Percentiles rank a stretch among this genome's conserved stretches.
Evolutionary conservation across 2,113 vertebrate genomes (phyloP).

Genomic region (Marmota flaviventris): DNA sequence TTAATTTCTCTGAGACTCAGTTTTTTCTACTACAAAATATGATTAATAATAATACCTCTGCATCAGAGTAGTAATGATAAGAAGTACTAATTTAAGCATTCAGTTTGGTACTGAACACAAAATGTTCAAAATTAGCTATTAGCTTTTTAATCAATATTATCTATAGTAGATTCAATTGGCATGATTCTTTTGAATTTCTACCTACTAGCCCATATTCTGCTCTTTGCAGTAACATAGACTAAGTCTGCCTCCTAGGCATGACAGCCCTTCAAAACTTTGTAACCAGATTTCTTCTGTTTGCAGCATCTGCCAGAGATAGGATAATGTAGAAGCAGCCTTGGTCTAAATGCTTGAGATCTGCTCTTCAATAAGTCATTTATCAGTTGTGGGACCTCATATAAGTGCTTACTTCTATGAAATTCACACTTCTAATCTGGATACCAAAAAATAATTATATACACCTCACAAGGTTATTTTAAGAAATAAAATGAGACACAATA

Average conservation of each 20-base stretch:
- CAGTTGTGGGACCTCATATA: background rate
- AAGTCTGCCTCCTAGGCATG: background rate
- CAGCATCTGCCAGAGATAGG: background rate
- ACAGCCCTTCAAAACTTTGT: background rate
- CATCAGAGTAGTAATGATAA: background rate
- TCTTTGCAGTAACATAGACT: background rate
- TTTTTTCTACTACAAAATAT: background rate
- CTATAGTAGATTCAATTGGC: background rate
- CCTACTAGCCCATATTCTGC: background rate
- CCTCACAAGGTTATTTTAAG: background rate
- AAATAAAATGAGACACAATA: background rate
- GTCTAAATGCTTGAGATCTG: background rate
- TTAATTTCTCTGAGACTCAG: background rate
- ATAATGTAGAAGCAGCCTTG: background rate
- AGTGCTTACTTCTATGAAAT: slow-evolving; percentile 26
- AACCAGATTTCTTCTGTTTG: background rate
- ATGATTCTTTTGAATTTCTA: background rate
- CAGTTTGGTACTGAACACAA: background rate
- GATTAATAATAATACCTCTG: background rate
- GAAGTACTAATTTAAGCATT: background rate
- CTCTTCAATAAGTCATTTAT: background rate
- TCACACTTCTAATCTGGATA: slow-evolving; percentile 9
- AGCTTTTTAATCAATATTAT: background rate
- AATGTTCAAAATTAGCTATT: background rate
- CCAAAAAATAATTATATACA: background rate